Percentiles rank a stretch among this genome's conserved stretches.
Evolutionary conservation across 2,797 vertebrate genomes (phyloP).

Genomic region (Lerista edwardsae): DNA sequence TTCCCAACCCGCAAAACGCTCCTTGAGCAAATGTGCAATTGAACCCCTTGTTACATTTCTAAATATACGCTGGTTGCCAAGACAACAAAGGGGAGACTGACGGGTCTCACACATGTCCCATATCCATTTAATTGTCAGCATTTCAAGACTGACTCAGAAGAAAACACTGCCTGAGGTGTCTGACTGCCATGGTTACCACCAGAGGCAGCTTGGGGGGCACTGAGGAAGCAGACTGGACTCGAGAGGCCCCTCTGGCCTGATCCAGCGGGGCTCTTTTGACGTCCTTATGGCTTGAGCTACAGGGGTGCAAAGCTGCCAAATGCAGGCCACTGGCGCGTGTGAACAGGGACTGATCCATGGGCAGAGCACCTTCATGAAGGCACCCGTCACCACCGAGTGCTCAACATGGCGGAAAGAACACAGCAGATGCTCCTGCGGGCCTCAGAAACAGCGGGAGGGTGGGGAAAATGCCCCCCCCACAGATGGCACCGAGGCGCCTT

Average conservation of each 20-base stretch:
- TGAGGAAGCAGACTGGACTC: too few relatives aligned
- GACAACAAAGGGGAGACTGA: slow-evolving; percentile 84
- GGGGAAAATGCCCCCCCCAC: too few relatives aligned
- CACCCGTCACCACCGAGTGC: slow-evolving; percentile 18
- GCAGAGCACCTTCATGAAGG: neutral
- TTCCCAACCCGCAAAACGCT: slow-evolving; percentile 80
- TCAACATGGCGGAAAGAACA: neutral
- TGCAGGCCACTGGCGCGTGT: neutral
- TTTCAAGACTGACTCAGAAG: slow-evolving; percentile 79
- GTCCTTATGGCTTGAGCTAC: slow-evolving; percentile 24
- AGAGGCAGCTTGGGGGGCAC: too few relatives aligned
- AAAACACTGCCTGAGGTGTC: slow-evolving; percentile 80
- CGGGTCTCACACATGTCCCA: slow-evolving; percentile 81
- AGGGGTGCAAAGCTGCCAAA: slow-evolving; percentile 31
- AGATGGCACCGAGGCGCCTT: too few relatives aligned
- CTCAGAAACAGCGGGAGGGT: neutral
- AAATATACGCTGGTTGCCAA: slow-evolving; percentile 85
- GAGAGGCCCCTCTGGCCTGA: too few relatives aligned
- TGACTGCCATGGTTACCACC: slow-evolving; percentile 81
- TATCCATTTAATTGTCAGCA: slow-evolving; percentile 85
- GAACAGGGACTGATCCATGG: slow-evolving; percentile 56
- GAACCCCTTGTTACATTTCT: slow-evolving; percentile 86
- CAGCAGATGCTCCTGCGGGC: too few relatives aligned
- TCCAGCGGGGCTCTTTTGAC: too few relatives aligned
- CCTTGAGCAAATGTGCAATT: slow-evolving; percentile 83